phyloP scores from a whole-genome alignment of 2,113 vertebrate species.

The human (Homo sapiens) region DNA sequence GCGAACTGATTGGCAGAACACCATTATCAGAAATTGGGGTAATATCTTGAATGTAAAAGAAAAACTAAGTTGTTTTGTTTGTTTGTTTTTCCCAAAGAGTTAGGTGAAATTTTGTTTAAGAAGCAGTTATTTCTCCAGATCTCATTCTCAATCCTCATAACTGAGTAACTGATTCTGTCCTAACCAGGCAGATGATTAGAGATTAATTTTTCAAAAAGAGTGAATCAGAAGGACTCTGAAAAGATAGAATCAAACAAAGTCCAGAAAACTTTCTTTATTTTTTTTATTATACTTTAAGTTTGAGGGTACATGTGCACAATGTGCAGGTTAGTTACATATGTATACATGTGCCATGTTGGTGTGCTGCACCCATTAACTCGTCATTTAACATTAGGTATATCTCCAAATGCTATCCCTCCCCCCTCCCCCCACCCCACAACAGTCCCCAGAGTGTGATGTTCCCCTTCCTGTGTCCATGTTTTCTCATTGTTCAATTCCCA shows the following conservation, averaged over 20 bases:
- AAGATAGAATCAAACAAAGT: neutral
- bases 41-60: neutral
- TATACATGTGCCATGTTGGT: too few relatives aligned
- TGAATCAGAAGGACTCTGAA: neutral
- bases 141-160: neutral
- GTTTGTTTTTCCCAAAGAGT: neutral
- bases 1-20: neutral
- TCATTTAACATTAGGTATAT: too few relatives aligned
- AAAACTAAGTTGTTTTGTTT: neutral
- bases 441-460: too few relatives aligned
- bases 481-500: too few relatives aligned
- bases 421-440: too few relatives aligned
- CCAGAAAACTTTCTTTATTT: neutral
- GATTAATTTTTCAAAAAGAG: neutral
- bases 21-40: neutral
- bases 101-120: neutral
- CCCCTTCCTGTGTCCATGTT: too few relatives aligned
- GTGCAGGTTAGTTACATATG: too few relatives aligned
- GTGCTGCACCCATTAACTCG: too few relatives aligned
- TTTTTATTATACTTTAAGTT: too few relatives aligned
- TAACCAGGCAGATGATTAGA: neutral
- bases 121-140: neutral
- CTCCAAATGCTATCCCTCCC: too few relatives aligned
- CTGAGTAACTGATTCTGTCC: neutral
- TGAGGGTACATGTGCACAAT: too few relatives aligned